phyloP scores from a whole-genome alignment of 2,888 invertebrate genomes.

The Mimachlamys varia region DNA sequence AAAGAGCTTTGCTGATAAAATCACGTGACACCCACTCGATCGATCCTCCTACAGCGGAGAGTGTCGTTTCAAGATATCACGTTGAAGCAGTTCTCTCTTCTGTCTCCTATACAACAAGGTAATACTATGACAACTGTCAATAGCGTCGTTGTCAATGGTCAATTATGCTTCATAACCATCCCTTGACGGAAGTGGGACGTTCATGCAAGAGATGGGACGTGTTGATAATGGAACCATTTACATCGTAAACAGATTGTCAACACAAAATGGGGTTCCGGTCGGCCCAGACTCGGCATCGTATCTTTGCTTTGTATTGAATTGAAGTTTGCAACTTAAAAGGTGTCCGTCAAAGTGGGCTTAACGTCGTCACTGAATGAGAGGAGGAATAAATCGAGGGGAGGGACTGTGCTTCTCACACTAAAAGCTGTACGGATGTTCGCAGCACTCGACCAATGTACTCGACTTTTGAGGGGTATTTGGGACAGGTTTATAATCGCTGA shows the following conservation, averaged over 20 bases:
- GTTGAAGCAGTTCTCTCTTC: slow-evolving; percentile 17
- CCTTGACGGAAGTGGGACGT: slow-evolving; percentile 9
- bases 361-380: background rate
- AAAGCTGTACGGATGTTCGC: background rate
- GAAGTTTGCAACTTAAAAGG: background rate
- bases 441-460: background rate
- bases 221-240: slow-evolving; percentile 33
- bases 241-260: slow-evolving; percentile 26
- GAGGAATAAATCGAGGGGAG: background rate
- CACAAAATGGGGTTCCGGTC: slow-evolving; percentile 23
- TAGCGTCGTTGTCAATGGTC: background rate
- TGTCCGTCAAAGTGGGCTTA: background rate
- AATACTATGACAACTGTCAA: slow-evolving; percentile 8
- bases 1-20: slow-evolving; percentile 21
- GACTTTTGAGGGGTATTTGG: background rate
- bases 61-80: slow-evolving; percentile 17
- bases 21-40: slow-evolving; percentile 36
- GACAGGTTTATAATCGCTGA: background rate
- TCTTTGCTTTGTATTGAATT: background rate
- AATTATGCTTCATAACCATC: slow-evolving; percentile 1
- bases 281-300: background rate
- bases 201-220: slow-evolving; percentile 7
- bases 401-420: background rate
- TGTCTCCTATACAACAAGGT: slow-evolving; percentile 19
- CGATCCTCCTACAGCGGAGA: slow-evolving; percentile 28